These are phyloP conservation scores for Acromyrmex charruanus DNA, from an alignment of 1,140 invertebrate genomes.

Conservation along the genomic window DNA sequence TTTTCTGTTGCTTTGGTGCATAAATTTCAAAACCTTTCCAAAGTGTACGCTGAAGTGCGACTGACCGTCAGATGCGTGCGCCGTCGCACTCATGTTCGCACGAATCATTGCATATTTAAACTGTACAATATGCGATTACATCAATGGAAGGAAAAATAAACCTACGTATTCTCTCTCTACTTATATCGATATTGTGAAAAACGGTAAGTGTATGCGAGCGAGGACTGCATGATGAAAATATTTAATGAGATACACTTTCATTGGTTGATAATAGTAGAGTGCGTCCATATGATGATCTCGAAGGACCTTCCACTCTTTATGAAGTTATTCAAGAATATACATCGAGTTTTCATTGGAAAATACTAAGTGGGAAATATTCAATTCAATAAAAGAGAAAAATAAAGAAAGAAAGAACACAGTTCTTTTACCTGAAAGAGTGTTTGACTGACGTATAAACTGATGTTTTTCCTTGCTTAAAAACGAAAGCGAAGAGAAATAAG, in stretches of 20 bases:
- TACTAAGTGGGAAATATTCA: background rate
- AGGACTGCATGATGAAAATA: conserved; percentile 30
- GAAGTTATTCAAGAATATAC: conserved; percentile 12
- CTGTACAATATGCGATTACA: background rate
- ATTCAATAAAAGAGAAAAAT: background rate
- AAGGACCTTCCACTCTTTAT: background rate
- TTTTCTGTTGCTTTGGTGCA: background rate
- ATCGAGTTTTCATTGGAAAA: conserved; percentile 12
- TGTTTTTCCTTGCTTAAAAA: background rate
- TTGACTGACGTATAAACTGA: background rate
- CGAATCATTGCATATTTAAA: conserved; percentile 54
- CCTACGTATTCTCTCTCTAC: background rate
- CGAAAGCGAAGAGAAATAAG: background rate
- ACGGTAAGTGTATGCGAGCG: background rate
- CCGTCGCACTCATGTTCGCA: background rate
- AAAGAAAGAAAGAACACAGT: background rate
- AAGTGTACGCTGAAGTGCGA: background rate
- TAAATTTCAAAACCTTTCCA: conserved; percentile 22
- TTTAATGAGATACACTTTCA: conserved; percentile 34
- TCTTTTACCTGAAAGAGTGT: background rate
- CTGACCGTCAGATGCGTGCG: background rate
- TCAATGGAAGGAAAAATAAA: background rate
- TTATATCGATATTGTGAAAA: background rate
- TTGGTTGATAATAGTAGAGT: conserved; percentile 11
- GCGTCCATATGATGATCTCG: background rate